phyloP scores from a whole-genome alignment of 2,113 vertebrate genomes.

The Calidris pygmaea region DNA sequence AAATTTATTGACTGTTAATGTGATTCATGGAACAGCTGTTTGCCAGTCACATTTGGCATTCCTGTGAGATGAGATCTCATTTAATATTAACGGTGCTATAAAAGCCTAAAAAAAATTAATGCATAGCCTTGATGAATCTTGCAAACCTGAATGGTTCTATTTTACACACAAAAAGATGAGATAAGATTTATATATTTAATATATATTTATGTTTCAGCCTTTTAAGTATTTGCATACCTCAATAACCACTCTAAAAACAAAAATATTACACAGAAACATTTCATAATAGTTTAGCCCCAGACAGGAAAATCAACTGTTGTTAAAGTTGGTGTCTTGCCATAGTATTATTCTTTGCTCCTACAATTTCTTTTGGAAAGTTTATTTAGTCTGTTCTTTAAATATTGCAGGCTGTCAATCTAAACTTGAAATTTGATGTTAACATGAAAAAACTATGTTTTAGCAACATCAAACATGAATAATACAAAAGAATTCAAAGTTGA shows the following conservation, averaged over 20 bases:
- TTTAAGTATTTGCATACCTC: conserved; percentile 56
- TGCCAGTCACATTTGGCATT: conserved; percentile 63
- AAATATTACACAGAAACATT: conserved; percentile 50
- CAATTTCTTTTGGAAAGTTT: conserved; percentile 58
- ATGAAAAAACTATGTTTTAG: conserved; percentile 14
- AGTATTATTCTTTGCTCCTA: conserved; percentile 61
- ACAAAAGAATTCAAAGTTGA: conserved; percentile 37
- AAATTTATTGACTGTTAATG: conserved; percentile 67
- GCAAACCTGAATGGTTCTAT: conserved; percentile 43
- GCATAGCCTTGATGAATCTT: conserved; percentile 13
- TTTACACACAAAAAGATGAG: conserved; percentile 32
- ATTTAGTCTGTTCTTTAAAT: conserved; percentile 66
- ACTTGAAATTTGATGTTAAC: conserved; percentile 55
- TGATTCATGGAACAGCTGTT: conserved; percentile 65
- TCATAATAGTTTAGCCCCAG: conserved; percentile 44
- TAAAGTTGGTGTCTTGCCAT: conserved; percentile 66
- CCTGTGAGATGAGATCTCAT: conserved; percentile 61
- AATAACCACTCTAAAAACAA: conserved; percentile 49
- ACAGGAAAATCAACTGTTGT: conserved; percentile 62
- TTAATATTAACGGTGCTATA: conserved; percentile 67
- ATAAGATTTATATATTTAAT: conserved; percentile 35
- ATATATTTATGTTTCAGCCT: conserved; percentile 23
- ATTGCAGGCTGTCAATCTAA: conserved; percentile 58
- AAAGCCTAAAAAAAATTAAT: conserved; percentile 56
- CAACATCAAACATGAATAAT: conserved; percentile 54